Conservation (phyloP, 2,888 invertebrate genomes). For the Drosophila anomelani region DNA sequence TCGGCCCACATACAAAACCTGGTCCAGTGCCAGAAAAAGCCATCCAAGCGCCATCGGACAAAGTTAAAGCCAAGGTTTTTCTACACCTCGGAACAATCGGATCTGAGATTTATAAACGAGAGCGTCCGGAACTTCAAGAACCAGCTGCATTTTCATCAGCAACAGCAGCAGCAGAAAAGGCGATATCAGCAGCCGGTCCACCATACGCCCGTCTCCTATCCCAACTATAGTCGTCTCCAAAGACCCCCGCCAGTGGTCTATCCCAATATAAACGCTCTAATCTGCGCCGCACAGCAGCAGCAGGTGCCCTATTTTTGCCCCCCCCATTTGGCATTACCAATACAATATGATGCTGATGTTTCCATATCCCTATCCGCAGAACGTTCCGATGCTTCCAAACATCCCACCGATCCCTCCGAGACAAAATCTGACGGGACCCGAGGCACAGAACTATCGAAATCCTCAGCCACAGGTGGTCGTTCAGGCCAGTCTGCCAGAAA, state of each 20-base stretch:
- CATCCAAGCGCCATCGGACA: slow-evolving; percentile 3
- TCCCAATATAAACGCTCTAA: slow-evolving; percentile 9
- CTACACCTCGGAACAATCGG: slow-evolving; percentile 28
- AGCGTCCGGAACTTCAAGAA: not conserved
- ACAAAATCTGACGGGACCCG: not conserved
- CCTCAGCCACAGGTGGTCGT: not conserved
- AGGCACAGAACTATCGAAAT: not conserved
- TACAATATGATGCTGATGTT: not conserved
- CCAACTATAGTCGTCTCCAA: slow-evolving; percentile 5
- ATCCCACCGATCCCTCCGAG: not conserved
- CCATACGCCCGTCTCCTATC: slow-evolving; percentile 9
- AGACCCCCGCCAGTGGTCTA: slow-evolving; percentile 1
- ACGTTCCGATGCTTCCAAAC: not conserved
- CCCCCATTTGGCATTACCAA: not conserved
- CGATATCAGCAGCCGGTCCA: not conserved
- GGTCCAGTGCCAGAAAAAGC: slow-evolving; percentile 74
- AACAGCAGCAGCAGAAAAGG: not conserved
- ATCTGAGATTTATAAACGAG: slow-evolving; percentile 51
- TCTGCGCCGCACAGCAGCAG: slow-evolving; percentile 6
- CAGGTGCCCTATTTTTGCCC: slow-evolving; percentile 10
- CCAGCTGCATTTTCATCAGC: not conserved
- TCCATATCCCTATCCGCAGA: slow-evolving; percentile 21
- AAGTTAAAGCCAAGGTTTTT: slow-evolving; percentile 4
- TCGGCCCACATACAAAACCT: slow-evolving; percentile 75
- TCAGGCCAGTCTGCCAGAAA: not conserved